A percentile compares a stretch with the other conserved stretches of the same genome.
Evolutionary conservation across 2,888 invertebrate species (phyloP).

Genomic region (Spodoptera picta): DNA sequence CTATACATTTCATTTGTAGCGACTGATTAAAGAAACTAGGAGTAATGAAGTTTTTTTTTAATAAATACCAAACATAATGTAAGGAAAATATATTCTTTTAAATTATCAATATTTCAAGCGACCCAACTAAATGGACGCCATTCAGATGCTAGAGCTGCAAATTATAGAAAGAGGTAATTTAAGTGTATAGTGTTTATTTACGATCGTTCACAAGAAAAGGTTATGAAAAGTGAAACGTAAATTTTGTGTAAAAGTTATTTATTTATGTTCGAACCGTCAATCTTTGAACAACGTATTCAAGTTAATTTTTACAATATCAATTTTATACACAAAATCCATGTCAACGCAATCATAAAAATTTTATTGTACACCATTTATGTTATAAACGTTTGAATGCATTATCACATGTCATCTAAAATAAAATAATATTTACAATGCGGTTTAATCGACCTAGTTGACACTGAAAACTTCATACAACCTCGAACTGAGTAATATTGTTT

Average conservation of each 20-base stretch:
- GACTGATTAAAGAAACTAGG: no score
- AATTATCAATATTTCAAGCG: no score
- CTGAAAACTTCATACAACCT: constrained; percentile 78
- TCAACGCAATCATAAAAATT: constrained; percentile 85
- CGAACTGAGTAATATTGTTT: constrained; percentile 77
- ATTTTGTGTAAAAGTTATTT: constrained; percentile 86
- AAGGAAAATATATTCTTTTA: no score
- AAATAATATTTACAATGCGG: constrained; percentile 80
- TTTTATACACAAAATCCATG: constrained; percentile 84
- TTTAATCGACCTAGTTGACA: constrained; percentile 74
- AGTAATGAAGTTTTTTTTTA: no score
- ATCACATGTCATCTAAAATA: constrained; percentile 82
- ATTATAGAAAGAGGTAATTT: no score
- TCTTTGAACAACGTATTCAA: constrained; percentile 85
- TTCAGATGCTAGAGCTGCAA: no score
- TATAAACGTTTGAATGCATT: constrained; percentile 82
- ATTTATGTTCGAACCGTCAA: constrained; percentile 85
- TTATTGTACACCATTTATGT: constrained; percentile 82
- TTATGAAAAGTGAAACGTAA: constrained; percentile 27
- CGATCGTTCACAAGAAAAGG: no score
- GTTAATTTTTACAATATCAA: constrained; percentile 86
- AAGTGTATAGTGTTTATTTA: no score
- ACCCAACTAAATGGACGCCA: no score
- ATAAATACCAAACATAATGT: no score
- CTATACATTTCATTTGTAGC: no score